phyloP scores from a whole-genome alignment of 1,140 invertebrate species.

The Drosophila trapezifrons region DNA sequence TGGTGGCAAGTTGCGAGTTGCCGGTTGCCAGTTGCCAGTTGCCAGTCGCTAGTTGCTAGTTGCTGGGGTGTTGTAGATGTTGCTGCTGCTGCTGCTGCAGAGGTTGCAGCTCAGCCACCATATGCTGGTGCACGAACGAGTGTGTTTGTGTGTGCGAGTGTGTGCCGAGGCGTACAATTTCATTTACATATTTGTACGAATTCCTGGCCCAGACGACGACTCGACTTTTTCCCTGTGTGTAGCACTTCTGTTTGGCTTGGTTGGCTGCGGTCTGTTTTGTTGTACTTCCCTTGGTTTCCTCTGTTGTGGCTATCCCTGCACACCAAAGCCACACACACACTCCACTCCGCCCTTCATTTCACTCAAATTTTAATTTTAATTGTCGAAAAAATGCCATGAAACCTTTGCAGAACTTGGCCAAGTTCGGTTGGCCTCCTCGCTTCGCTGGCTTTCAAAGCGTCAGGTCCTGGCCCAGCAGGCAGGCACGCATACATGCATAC shows the following conservation, averaged over 20 bases:
- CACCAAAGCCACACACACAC: conserved; percentile 32
- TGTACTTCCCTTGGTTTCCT: conserved; percentile 44
- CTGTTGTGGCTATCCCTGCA: conserved; percentile 69
- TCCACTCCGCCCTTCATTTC: conserved; percentile 55
- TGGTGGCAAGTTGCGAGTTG: conserved; percentile 54
- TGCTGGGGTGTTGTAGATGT: conserved; percentile 58
- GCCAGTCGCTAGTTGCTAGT: conserved; percentile 57
- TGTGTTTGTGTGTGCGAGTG: conserved; percentile 29
- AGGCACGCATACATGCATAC: conserved; percentile 4
- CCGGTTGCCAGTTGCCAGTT: conserved; percentile 54
- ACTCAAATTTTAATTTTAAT: conserved; percentile 81
- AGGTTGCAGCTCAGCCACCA: conserved; percentile 52
- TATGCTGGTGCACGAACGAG: conserved; percentile 27
- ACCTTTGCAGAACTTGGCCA: conserved; percentile 62
- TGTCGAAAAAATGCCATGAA: conserved; percentile 76
- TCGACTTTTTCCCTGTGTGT: conserved; percentile 79
- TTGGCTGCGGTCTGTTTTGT: conserved; percentile 76
- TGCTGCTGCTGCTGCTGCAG: conserved; percentile 48
- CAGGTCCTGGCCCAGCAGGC: conserved; percentile 19
- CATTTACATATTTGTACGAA: conserved; percentile 78
- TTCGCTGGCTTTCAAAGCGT: conserved; percentile 51
- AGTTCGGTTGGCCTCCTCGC: conserved; percentile 46
- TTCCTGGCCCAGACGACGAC: conserved; percentile 69
- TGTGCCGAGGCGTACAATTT: conserved; percentile 73
- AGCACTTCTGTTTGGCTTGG: conserved; percentile 79